Evolutionary conservation across 2,888 invertebrate species (phyloP), one percentile per base, ranked within the genome.

Genomic region (Timandra comae): DNA sequence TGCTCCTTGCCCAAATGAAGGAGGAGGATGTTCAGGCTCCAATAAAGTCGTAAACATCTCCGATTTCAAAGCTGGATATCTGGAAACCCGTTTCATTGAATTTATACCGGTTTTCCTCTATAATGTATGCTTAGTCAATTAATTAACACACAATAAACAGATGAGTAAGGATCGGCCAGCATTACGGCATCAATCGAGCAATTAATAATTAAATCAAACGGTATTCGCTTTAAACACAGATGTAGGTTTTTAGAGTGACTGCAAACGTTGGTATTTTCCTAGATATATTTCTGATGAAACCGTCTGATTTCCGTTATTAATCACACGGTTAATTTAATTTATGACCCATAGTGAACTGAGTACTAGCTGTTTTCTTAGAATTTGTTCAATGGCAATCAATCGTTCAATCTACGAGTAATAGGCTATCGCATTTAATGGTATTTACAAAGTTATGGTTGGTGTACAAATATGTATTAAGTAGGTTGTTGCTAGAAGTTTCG

Each of bases 1-100:
- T 77, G 88, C 50, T 79, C 88, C 76, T 35, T 62, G 67, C 0
- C 72, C 69, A 3, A 33, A 93, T 81, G 54, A 91, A 4, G 91
- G 91, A 1, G 93, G 90, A 2, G 93, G 92, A 8, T 88, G 82
- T 75, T 92, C 88, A 27, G 87, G 79, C 40, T 87, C 84, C 53
- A 96, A 72, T 16, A 96, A 70, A 0, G 94, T 89, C 27, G 94
- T 93, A 65, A 94, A 95, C 69, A 94, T 88, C 70, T 96, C 96
- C 7, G 93, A 92, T 31, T 91, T 89, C 30, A 96, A 59, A 0
- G 93, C 92, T 24, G 91, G 88, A 59, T 93, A 93, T 52, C 86
- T 86, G 59, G 3, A 64, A 49, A 40, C 22, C 27, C 5, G 16
- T 3, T 16, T 6, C 16, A 16, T 16, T 9, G n/a, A n/a, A n/a